A percentile compares a stretch with the other conserved stretches of the same genome.
Evolutionary conservation across 2,888 invertebrate species (phyloP).

Genomic region (Yponomeuta evonymella): DNA sequence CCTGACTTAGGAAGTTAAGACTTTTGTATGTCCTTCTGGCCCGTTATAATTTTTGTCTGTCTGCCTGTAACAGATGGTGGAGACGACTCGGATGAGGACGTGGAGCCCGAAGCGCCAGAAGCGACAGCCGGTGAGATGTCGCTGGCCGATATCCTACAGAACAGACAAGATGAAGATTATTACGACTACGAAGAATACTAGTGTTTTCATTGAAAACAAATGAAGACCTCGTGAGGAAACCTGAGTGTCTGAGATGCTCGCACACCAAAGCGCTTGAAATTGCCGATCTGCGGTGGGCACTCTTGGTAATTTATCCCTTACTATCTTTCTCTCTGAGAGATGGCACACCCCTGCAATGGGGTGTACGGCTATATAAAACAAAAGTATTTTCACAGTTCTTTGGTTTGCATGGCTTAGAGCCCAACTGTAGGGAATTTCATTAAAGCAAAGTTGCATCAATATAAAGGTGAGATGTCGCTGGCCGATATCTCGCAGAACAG

Average conservation of each 20-base stretch:
- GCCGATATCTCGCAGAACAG: conserved; percentile 78
- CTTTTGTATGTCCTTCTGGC: too few species aligned
- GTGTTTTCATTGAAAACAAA: neutral
- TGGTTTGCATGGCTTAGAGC: neutral
- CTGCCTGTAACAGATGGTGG: conserved; percentile 28
- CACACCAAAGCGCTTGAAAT: too few species aligned
- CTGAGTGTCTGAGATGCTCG: too few species aligned
- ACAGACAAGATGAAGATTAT: conserved; percentile 79
- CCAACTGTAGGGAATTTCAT: neutral
- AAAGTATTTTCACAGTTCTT: neutral
- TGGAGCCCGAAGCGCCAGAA: conserved; percentile 48
- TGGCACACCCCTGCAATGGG: too few species aligned
- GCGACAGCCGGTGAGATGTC: conserved; percentile 65
- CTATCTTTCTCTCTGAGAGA: too few species aligned
- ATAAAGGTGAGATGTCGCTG: conserved; percentile 63
- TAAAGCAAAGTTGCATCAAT: too few species aligned
- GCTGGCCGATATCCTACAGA: conserved; percentile 76
- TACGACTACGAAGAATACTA: conserved; percentile 84
- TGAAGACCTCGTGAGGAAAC: too few species aligned
- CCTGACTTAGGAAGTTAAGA: too few species aligned
- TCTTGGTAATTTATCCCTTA: too few species aligned
- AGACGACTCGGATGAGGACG: conserved; percentile 64
- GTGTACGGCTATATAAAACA: too few species aligned
- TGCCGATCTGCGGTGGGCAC: too few species aligned
- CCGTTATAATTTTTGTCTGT: neutral